Evolutionary conservation across 1,140 invertebrate genomes (phyloP).

Genomic region (Leucophenga varia): DNA sequence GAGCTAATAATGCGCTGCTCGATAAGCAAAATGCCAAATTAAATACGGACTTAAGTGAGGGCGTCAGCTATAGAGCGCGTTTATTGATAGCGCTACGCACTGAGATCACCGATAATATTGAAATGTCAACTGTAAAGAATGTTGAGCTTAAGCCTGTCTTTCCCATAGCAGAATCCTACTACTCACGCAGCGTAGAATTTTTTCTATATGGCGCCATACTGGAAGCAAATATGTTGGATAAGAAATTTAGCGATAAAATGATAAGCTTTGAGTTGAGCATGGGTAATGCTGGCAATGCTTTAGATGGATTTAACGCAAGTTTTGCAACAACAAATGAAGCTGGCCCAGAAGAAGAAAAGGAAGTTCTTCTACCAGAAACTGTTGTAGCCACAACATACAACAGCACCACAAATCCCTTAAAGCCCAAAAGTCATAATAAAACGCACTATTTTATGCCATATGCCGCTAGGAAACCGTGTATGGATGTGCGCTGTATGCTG

Average conservation of each 20-base stretch:
- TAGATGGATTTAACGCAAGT: conserved; percentile 77
- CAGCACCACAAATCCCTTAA: conserved; percentile 73
- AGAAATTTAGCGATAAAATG: conserved; percentile 76
- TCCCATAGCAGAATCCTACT: conserved; percentile 68
- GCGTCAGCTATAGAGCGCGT: conserved; percentile 74
- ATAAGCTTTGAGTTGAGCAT: conserved; percentile 85
- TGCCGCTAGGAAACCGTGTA: conserved; percentile 84
- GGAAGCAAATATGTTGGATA: conserved; percentile 86
- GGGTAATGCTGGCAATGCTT: conserved; percentile 80
- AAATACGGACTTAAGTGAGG: conserved; percentile 84
- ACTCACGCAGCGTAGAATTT: conserved; percentile 77
- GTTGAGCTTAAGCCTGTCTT: conserved; percentile 71
- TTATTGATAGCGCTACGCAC: conserved; percentile 74
- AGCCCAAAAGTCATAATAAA: conserved; percentile 76
- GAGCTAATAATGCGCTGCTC: conserved; percentile 77
- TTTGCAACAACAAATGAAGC: conserved; percentile 55
- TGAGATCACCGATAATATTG: conserved; percentile 73
- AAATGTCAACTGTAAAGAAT: conserved; percentile 62
- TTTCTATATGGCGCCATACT: conserved; percentile 80
- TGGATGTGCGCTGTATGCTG: conserved; percentile 78
- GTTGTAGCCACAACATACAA: conserved; percentile 71
- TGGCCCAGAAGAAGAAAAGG: no score
- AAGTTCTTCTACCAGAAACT: conserved; percentile 58
- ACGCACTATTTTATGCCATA: conserved; percentile 80
- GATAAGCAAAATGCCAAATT: conserved; percentile 79